phyloP scores from a whole-genome alignment of 2,888 invertebrate genomes.

The Julus scandinavius region DNA sequence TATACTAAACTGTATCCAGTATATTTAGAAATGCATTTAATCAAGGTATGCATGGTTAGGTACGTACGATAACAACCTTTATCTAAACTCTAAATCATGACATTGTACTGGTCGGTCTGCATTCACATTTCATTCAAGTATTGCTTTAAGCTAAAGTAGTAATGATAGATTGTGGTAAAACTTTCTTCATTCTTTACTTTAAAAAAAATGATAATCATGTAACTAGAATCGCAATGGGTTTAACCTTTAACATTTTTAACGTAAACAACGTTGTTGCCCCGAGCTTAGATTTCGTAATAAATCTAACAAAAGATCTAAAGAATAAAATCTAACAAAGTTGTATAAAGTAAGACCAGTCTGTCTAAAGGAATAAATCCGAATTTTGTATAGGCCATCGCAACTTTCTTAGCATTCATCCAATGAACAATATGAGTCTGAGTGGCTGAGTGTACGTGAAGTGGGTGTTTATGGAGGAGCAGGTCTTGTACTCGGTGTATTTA shows the following conservation, averaged over 20 bases:
- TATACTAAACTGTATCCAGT: no score
- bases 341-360: background rate
- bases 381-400: background rate
- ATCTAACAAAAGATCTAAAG: background rate
- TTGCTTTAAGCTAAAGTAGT: no score
- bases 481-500: background rate
- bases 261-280: background rate
- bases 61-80: no score
- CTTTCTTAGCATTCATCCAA: constrained; percentile 1
- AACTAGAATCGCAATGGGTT: background rate
- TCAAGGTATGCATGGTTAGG: no score
- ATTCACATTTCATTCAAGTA: no score
- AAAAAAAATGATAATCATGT: background rate
- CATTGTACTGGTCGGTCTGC: no score
- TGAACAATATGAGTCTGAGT: constrained; percentile 36
- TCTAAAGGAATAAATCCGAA: background rate
- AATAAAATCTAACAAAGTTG: background rate
- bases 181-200: background rate
- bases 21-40: no score
- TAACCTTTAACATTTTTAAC: background rate
- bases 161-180: background rate
- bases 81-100: no score
- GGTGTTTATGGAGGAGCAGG: background rate
- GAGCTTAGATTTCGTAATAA: background rate
- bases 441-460: constrained; percentile 30